These are phyloP conservation scores for Falco concolor DNA, from an alignment of 2,797 vertebrate genomes.

Conservation along the genomic window DNA sequence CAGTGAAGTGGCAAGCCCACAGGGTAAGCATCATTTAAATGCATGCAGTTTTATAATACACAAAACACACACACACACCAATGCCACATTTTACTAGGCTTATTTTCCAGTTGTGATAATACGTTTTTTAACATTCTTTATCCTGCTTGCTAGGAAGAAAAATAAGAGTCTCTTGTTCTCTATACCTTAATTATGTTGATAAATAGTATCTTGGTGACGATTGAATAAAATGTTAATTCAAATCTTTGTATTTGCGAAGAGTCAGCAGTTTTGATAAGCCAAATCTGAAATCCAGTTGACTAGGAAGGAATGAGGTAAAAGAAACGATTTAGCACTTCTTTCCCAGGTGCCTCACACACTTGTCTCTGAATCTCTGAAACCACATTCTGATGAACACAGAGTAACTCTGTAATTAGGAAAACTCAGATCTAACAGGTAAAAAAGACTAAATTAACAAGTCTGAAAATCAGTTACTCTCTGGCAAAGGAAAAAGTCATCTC, in stretches of 20 bases:
- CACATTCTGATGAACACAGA: not conserved
- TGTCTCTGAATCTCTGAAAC: not conserved
- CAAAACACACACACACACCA: accelerated
- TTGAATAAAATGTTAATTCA: not conserved
- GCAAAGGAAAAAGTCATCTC: not conserved
- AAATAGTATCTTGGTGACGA: not conserved
- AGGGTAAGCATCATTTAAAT: not conserved
- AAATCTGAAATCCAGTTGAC: not conserved
- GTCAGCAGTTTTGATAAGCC: not conserved
- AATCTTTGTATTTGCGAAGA: not conserved
- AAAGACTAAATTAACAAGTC: not conserved
- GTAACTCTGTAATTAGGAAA: not conserved
- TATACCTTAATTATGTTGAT: not conserved
- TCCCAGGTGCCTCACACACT: not conserved
- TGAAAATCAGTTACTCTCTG: not conserved
- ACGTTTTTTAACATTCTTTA: constrained; percentile 9
- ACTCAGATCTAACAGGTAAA: not conserved
- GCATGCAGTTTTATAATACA: not conserved
- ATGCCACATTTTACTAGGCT: not conserved
- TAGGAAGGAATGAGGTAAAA: not conserved
- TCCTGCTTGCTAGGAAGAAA: not conserved
- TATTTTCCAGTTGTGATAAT: not conserved
- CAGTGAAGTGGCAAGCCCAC: not conserved
- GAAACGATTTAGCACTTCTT: not conserved
- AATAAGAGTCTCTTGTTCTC: not conserved